Base-by-base conservation (phyloP, 2,888 invertebrate genomes). In the Sminthurinus aureus region DNA sequence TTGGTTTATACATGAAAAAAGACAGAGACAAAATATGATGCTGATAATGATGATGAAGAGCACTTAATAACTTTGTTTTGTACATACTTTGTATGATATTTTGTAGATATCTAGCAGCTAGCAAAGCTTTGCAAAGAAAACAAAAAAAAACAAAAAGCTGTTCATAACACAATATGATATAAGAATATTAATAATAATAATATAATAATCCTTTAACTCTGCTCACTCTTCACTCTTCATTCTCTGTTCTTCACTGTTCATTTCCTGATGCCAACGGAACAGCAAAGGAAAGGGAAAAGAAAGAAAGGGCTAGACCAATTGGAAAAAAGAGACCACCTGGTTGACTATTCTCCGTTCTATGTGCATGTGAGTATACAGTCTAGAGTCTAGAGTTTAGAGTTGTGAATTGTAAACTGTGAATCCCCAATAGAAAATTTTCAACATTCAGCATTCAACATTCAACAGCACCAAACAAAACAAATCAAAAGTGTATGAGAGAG, bases 1-100 rank as follows among this genome's bases (percentile, higher is more conserved):
- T 64, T 64, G 2, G 3, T n/a, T 67, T 11, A 12, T 13, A 0
- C 22, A 8, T n/a, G 38, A 38, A 38, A 38, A 18, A 20, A 66
- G 66, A 66, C n/a, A 66, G 66, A 66, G 66, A 66, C n/a, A 66
- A 15, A 66, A 15, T 6, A 15, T 6, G 66, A 66, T 8, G 66
- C 9, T 58, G 58, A 64, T 64, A 20, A 67, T 67, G 67, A 67
- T 67, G 75, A 75, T 52, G 58, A 76, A 69, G 38, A 80, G 76
- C 76, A 84, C 79, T 85, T 85, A 84, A 84, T 85, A 84, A 85
- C 78, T 85, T 84, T 82, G 83, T 85, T 85, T 81, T 83, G 79
- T 85, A 82, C 82, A 74, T 80, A 75, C 83, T 67, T 78, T 83
- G 82, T 76, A 38, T 38, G 38, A 38, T 38, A 38, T 38, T 38